Percentiles rank a stretch among this genome's conserved stretches.
phyloP scores from a whole-genome alignment of 2,888 invertebrate genomes.

The Bugula neritina region DNA sequence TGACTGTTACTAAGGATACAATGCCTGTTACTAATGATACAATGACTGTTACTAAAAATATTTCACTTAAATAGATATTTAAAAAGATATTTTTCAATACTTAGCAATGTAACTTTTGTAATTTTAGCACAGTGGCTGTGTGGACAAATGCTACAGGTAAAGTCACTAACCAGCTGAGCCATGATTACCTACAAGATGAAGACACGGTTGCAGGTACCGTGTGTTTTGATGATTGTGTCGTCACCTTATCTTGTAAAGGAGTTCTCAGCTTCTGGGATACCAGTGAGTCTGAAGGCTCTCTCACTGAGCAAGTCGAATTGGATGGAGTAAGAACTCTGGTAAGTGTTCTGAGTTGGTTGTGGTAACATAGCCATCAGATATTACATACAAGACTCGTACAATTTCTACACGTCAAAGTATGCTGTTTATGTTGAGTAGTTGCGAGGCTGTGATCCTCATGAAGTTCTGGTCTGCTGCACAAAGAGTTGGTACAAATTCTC shows the following conservation, averaged over 20 bases:
- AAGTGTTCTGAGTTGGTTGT: no score
- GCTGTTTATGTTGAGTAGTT: no score
- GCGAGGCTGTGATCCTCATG: conserved; percentile 8
- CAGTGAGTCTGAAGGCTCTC: neutral
- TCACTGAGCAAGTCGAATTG: neutral
- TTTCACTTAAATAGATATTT: no score
- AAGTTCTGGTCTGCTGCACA: conserved; percentile 1
- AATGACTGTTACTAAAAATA: no score
- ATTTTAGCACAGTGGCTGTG: conserved; percentile 3
- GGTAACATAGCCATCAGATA: no score
- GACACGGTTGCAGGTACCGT: neutral
- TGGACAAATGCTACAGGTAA: neutral
- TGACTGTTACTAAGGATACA: no score
- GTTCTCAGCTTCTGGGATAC: neutral
- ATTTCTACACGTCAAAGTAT: no score
- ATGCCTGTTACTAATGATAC: no score
- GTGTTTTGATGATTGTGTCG: conserved; percentile 12
- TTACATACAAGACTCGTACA: no score
- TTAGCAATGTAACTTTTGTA: no score
- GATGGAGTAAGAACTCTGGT: neutral
- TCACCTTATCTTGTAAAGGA: neutral
- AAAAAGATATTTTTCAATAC: no score
- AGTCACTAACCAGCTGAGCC: neutral
- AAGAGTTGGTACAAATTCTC: conserved; percentile 14
- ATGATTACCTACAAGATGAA: neutral